Evolutionary conservation across 2,888 invertebrate genomes (phyloP).

Genomic region (Cecidostiba fungosa): DNA sequence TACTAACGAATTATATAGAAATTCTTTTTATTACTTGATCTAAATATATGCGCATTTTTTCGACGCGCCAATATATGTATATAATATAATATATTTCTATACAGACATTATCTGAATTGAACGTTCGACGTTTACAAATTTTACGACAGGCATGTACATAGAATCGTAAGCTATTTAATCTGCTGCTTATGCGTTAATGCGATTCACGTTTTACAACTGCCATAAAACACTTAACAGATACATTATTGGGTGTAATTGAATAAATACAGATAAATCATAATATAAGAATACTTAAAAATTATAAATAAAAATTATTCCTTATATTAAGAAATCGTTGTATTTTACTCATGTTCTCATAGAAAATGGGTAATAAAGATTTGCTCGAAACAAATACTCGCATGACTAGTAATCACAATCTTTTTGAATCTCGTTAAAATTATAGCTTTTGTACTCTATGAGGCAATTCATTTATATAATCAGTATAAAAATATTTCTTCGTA

Average conservation of each 20-base stretch:
- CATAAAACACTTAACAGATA: constrained; percentile 5
- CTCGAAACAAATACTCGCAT: neutral
- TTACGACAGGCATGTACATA: constrained; percentile 41
- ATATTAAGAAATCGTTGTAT: neutral
- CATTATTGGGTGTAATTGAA: neutral
- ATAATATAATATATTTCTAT: constrained; percentile 38
- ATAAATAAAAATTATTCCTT: neutral
- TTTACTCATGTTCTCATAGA: neutral
- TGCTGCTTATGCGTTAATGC: neutral
- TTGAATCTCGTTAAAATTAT: neutral
- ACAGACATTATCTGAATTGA: constrained; percentile 45
- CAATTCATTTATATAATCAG: neutral
- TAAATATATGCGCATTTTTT: constrained; percentile 33
- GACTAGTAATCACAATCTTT: neutral
- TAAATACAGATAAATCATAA: constrained; percentile 1
- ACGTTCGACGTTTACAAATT: constrained; percentile 44
- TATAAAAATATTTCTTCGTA: neutral
- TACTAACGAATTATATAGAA: constrained; percentile 51
- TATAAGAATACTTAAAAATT: neutral
- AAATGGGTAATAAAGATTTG: neutral
- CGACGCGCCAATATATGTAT: neutral
- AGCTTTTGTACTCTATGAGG: neutral
- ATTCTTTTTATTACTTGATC: constrained; percentile 29
- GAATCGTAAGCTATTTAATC: neutral
- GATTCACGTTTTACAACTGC: neutral